These are phyloP conservation scores for Helogale parvula DNA, from an alignment of 2,113 vertebrate species.

Conservation along the genomic window DNA sequence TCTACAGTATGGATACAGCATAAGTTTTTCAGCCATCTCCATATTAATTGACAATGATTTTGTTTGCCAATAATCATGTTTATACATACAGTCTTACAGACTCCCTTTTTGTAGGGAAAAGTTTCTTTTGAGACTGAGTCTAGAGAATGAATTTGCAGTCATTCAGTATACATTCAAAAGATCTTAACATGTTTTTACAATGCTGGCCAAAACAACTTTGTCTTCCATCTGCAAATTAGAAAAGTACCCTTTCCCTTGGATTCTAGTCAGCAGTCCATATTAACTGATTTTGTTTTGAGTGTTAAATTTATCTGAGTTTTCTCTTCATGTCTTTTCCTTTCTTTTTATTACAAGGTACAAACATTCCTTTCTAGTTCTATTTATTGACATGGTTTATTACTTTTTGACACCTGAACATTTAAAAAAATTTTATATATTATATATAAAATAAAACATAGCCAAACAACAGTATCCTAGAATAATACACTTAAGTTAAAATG, in stretches of 20 bases:
- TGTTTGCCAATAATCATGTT: background rate
- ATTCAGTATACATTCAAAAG: background rate
- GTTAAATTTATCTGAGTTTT: background rate
- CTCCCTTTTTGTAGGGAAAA: background rate
- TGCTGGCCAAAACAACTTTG: background rate
- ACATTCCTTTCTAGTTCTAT: background rate
- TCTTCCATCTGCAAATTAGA: background rate
- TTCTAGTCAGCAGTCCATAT: background rate
- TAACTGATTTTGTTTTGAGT: background rate
- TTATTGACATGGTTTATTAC: background rate
- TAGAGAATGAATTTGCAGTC: background rate
- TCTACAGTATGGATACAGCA: background rate
- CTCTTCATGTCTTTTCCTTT: background rate
- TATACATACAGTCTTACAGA: background rate
- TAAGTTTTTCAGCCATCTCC: background rate
- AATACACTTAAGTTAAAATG: constrained; percentile 39
- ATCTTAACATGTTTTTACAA: background rate
- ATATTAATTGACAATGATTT: background rate
- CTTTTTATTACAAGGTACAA: background rate
- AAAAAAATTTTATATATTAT: constrained; percentile 16
- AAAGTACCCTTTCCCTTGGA: background rate
- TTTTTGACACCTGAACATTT: background rate
- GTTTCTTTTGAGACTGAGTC: background rate
- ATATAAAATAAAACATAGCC: background rate
- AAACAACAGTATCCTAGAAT: background rate